phyloP scores from a whole-genome alignment of 2,113 vertebrate species.

The Trogon melanurus region DNA sequence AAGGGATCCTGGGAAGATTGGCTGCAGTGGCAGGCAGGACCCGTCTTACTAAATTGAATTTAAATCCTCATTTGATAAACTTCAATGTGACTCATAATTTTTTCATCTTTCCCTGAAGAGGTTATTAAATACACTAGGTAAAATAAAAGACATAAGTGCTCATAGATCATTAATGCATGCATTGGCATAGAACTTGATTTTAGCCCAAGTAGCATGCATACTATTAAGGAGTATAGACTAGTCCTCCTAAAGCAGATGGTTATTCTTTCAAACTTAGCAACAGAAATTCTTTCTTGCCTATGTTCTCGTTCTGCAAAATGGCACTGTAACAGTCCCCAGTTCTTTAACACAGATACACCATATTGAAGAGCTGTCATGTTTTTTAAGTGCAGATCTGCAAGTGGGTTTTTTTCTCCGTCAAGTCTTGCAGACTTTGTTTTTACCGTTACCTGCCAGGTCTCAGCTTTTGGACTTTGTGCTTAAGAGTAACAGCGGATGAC shows the following conservation, averaged over 20 bases:
- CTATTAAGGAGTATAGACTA: not conserved
- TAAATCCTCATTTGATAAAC: slow-evolving; percentile 11
- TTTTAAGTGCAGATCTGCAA: not conserved
- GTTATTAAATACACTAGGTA: slow-evolving; percentile 4
- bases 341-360: not conserved
- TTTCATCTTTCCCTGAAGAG: slow-evolving; percentile 1
- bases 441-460: not conserved
- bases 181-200: slow-evolving; percentile 11
- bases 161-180: not conserved
- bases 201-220: not conserved
- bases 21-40: not conserved
- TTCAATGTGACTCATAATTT: not conserved
- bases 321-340: not conserved
- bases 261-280: not conserved
- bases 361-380: not conserved
- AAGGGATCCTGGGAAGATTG: not conserved
- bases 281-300: not conserved
- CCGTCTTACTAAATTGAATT: not conserved
- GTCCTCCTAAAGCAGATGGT: not conserved
- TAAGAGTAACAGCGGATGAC: not conserved
- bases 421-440: not conserved
- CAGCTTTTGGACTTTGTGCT: not conserved
- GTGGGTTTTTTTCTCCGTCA: not conserved
- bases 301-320: not conserved
- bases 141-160: not conserved